Evolutionary conservation across 2,888 invertebrate species (phyloP).

Genomic region (Drosophila heteroneura): DNA sequence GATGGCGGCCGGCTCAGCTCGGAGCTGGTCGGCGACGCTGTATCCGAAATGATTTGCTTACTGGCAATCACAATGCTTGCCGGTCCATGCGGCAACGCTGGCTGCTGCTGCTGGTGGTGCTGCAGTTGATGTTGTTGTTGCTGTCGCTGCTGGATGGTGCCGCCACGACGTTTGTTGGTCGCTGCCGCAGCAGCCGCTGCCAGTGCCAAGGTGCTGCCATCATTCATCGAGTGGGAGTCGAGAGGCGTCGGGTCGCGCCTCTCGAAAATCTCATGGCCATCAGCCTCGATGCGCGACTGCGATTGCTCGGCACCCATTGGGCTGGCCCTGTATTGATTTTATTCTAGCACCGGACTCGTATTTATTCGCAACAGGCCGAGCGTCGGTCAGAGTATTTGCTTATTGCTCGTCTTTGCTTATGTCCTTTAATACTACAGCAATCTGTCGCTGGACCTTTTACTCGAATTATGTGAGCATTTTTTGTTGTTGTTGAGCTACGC

Average conservation of each 20-base stretch:
- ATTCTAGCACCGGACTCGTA: conserved; percentile 3
- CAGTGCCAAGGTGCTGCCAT: conserved; percentile 51
- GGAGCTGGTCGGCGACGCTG: conserved; percentile 80
- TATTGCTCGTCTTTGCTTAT: not conserved
- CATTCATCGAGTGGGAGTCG: conserved; percentile 27
- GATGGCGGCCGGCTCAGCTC: conserved; percentile 88
- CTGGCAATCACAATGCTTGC: conserved; percentile 73
- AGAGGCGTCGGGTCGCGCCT: conserved; percentile 38
- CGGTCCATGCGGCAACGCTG: conserved; percentile 35
- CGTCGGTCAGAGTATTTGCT: not conserved
- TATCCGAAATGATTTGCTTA: conserved; percentile 69
- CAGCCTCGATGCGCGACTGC: conserved; percentile 84
- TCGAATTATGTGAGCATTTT: not conserved
- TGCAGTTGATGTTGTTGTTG: conserved; percentile 49
- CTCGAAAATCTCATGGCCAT: conserved; percentile 81
- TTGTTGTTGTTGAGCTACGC: not conserved
- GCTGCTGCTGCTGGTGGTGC: conserved; percentile 40
- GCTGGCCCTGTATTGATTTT: conserved; percentile 50
- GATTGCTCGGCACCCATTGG: conserved; percentile 89
- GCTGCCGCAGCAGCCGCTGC: conserved; percentile 66
- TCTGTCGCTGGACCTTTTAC: not conserved
- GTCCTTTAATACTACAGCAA: not conserved
- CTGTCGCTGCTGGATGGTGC: conserved; percentile 28
- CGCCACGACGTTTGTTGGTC: conserved; percentile 73
- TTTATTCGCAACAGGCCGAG: not conserved